A percentile compares a stretch with the other conserved stretches of the same genome.
phyloP scores from a whole-genome alignment of 53 echinoderm and acorn worm genomes.

The Luidia sarsii region DNA sequence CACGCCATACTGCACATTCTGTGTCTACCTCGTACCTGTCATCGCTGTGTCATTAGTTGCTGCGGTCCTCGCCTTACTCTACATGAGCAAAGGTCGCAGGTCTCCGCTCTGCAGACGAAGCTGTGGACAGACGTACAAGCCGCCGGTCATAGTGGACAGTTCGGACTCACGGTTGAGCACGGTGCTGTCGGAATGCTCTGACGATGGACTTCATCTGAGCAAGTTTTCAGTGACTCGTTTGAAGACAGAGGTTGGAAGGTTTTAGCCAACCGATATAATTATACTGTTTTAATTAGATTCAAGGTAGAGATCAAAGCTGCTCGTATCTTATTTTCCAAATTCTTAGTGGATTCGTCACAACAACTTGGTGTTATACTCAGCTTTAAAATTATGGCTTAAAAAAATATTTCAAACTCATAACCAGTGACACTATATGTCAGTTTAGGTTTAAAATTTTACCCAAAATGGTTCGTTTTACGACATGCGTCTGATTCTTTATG shows the following conservation, averaged over 20 bases:
- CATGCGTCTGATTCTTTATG: no score
- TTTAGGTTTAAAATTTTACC: no score
- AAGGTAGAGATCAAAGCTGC: no score
- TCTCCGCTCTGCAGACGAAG: not conserved
- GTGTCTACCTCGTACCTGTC: not conserved
- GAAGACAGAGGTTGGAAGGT: conserved; percentile 31
- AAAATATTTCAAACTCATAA: no score
- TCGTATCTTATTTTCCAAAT: no score
- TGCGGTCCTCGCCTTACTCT: not conserved
- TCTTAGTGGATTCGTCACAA: no score
- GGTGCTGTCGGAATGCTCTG: conserved; percentile 47
- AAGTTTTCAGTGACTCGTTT: conserved; percentile 12
- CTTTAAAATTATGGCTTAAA: no score
- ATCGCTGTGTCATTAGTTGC: not conserved
- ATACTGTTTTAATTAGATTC: no score
- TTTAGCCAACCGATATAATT: no score
- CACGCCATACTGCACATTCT: not conserved
- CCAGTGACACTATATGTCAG: no score
- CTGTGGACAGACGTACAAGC: conserved; percentile 14
- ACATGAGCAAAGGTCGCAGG: not conserved
- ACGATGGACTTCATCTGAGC: conserved; percentile 28
- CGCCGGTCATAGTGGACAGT: conserved; percentile 19
- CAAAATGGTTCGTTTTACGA: no score
- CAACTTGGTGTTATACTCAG: no score
- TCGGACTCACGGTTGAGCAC: conserved; percentile 36